Base-by-base conservation (phyloP, 2,797 vertebrate species). In the Spinus olivaceus region DNA sequence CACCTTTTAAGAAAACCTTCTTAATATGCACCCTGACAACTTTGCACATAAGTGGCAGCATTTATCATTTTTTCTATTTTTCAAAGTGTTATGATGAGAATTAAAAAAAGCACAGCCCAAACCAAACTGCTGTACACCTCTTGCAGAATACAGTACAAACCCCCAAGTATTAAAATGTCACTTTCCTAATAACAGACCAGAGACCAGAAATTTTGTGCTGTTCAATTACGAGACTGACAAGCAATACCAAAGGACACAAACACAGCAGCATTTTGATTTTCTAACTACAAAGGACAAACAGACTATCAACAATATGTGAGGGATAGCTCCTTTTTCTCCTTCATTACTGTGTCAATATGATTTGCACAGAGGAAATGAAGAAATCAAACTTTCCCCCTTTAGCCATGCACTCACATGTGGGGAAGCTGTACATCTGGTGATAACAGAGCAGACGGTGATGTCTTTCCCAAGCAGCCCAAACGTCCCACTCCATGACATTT, bases 331-430 rank as follows among this genome's bases (percentile, higher is more conserved):
- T 41, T 77, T 74, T 69, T 3, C 6, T 3, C 19, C 17, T 86
- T 8, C 13, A 13, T 57, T 79, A 67, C 42, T 61, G 32, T 67
- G 49, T 69, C 25, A 57, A 9, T 22, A 61, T 20, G 30, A 44
- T 80, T 57, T 65, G 14, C 64, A 72, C 17, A 47, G 50, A 37
- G 30, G 19, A 91, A 87, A 65, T 1, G 4, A 86, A 81, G 18
- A 37, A 86, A 49, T 70, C 17, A 67, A 33, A 57, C 25, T 37
- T 37, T 77, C 16, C 41, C 21, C 16, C 35, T 76, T 47, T 49
- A 71, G 4, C 28, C 13, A 15, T 21, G 17, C 6, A 23, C 9
- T 82, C 3, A 0, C 17, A 47, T 5, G 4, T 13, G 46, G 10
- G 56, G 28, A 88, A 56, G 37, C 35, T 72, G 57, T 27, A 59